Percentiles rank a stretch among this genome's conserved stretches.
Conservation (phyloP, 2,888 invertebrate genomes). For the Hipparchia semele region DNA sequence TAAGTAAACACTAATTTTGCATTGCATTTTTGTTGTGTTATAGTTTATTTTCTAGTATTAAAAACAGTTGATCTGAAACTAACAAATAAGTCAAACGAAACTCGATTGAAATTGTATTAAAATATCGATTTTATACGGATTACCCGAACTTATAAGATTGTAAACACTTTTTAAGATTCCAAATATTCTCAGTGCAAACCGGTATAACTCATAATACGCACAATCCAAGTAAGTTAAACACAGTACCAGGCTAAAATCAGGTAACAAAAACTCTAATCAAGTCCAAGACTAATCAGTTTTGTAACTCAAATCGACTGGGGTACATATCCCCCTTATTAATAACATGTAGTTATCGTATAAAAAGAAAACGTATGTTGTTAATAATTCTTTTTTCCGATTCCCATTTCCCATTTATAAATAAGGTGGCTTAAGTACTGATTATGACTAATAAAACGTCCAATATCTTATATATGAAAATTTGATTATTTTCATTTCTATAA, state of each 20-base stretch:
- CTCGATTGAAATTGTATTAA: background rate
- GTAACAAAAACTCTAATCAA: background rate
- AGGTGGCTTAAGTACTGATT: background rate
- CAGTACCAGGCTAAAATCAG: background rate
- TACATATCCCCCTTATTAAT: background rate
- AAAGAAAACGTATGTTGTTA: no score
- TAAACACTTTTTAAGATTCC: background rate
- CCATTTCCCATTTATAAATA: background rate
- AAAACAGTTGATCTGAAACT: background rate
- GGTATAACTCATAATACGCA: background rate
- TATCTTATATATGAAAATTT: constrained; percentile 28
- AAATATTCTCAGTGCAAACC: background rate
- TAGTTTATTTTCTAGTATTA: background rate
- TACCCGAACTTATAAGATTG: background rate
- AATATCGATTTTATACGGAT: background rate
- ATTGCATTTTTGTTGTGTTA: constrained; percentile 13
- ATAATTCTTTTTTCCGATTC: background rate
- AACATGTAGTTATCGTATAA: background rate
- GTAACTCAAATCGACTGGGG: background rate
- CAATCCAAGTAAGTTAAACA: background rate
- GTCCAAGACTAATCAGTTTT: background rate
- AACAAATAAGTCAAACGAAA: background rate
- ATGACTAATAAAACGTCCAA: constrained; percentile 8
- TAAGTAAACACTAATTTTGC: background rate
- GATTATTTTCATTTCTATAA: constrained; percentile 21